Evolutionary conservation across 2,888 invertebrate genomes (phyloP), one percentile per base, ranked within the genome.

Genomic region (Thereva nobilitata): DNA sequence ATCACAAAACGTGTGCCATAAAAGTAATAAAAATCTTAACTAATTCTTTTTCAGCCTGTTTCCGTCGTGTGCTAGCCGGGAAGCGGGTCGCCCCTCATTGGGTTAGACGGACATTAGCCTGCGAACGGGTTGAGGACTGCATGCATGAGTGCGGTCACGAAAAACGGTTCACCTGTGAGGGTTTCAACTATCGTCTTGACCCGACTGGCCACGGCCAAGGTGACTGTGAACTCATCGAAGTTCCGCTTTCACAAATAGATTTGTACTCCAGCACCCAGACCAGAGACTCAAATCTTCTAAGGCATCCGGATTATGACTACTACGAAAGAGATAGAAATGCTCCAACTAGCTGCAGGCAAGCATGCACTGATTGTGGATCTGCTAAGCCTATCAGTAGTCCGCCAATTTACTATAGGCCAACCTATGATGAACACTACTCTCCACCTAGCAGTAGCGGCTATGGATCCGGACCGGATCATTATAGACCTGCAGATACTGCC

Each of bases 131-230:
- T 0, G 89, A 91, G 73, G 90, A 91, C 74, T 93, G 92, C 76
- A 86, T 90, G 76, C 80, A 86, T 47, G 89, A 90, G 73, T 93
- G 93, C 73, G 88, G 88, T 2, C 84, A 85, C 5, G 92, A 92
- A 76, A 87, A 85, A 74, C 82, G 86, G 59, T 92, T 92, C 76
- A 85, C 85, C 71, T 93, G 93, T 75, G 91, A 91, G 80, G 92
- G 92, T 72, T 93, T 92, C 76, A 92, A 92, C 78, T 92, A 91
- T 82, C 86, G 90, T 86, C 88, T 89, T 75, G 90, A 90, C 77
- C 86, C 86, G 1, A 83, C 86, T 0, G 89, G 88, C 71, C 85
- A 88, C 66, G 88, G 87, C 0, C 88, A 88, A 79, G 91, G 91
- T 7, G 87, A 89, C 35, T 92, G 92, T 75, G 92, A 92, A 78